Base-by-base conservation (phyloP, 2,888 invertebrate genomes). In the Macrophya annulata region DNA sequence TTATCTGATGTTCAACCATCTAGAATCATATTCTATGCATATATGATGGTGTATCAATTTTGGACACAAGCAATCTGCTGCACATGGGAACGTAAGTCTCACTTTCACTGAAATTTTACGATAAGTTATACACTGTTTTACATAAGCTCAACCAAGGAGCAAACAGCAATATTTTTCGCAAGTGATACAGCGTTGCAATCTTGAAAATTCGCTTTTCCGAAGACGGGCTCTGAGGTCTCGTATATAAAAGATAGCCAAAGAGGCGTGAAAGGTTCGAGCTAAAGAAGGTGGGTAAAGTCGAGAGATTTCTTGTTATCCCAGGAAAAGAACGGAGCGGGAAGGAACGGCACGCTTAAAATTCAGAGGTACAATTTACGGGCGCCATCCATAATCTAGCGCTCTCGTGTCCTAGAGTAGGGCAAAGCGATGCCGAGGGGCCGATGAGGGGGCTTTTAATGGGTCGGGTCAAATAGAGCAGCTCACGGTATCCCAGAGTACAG, bases 371-470 rank as follows among this genome's bases (percentile, higher is more conserved):
- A 81, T 81, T 81, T 59, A 81, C 81, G 81, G 43, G 43, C 43
- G 81, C 81, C 17, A 81, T 81, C 62, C 81, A 62, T 62, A 81
- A 81, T 81, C 81, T 81, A 81, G 25, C 43, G 43, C 81, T 62
- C 81, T 81, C 81, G 81, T 37, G 81, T 81, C 81, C 62, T 21
- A 62, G 43, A 62, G 40, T 21, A n/a, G 59, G 51, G 62, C 40
- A 81, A 40, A 40, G 62, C 37, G 81, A 62, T 62, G 37, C 79
- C 37, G 51, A 79, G 59, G 31, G 55, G 55, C 59, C 55, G 43
- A 62, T 62, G 40, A 81, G 25, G 81, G 15, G 81, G 62, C 43
- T 55, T 81, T 43, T 81, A 81, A 81, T 81, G 59, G 81, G 43
- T 43, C 21, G 62, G 62, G 59, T 77, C 51, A 55, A 43, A 81